These are phyloP conservation scores for Harpagoxenus sublaevis DNA, from an alignment of 2,888 invertebrate genomes.

Conservation along the genomic window DNA sequence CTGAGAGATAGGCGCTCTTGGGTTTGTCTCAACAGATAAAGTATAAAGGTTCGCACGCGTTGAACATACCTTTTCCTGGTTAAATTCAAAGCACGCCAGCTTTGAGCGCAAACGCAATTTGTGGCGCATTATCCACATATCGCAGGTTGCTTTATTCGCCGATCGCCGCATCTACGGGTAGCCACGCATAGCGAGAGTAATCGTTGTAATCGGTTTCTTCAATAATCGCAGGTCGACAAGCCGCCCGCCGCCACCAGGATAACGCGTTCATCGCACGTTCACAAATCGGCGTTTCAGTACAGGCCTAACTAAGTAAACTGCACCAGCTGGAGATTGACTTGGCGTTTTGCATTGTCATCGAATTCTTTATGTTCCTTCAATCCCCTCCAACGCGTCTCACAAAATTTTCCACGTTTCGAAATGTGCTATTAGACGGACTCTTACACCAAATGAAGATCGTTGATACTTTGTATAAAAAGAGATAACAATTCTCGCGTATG, in stretches of 20 bases:
- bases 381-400: background rate
- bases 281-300: slow-evolving; percentile 71
- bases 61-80: slow-evolving; percentile 85
- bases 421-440: background rate
- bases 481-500: background rate
- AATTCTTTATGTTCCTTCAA: background rate
- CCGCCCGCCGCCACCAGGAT: slow-evolving; percentile 73
- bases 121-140: slow-evolving; percentile 82
- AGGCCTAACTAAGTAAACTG: slow-evolving; percentile 69
- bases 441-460: background rate
- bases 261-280: slow-evolving; percentile 78
- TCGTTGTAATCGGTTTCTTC: slow-evolving; percentile 77
- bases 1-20: slow-evolving; percentile 60
- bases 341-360: slow-evolving; percentile 65
- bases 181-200: slow-evolving; percentile 78
- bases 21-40: slow-evolving; percentile 71
- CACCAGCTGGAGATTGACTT: slow-evolving; percentile 66
- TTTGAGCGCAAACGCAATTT: slow-evolving; percentile 84
- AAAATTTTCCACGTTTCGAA: background rate
- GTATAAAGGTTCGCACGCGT: slow-evolving; percentile 76
- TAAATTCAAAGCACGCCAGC: slow-evolving; percentile 83
- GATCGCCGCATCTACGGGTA: slow-evolving; percentile 74
- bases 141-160: slow-evolving; percentile 80
- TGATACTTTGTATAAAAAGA: background rate
- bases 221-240: slow-evolving; percentile 75